Conservation (phyloP, 2,888 invertebrate genomes). For the Linyphia triangularis region DNA sequence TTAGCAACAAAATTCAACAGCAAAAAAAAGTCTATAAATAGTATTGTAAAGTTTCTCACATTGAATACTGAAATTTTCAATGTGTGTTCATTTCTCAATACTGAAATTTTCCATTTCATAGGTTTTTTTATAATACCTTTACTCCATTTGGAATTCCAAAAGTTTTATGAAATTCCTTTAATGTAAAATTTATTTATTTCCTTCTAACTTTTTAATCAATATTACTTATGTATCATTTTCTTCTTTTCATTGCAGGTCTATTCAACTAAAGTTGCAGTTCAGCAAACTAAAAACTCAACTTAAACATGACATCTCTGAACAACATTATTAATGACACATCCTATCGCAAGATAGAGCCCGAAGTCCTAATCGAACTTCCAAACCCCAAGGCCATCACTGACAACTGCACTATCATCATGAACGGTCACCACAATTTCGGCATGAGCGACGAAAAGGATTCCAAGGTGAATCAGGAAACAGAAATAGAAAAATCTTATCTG, state of each 20-base stretch:
- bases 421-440: slow-evolving; percentile 58
- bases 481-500: slow-evolving; percentile 59
- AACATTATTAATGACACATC: slow-evolving; percentile 5
- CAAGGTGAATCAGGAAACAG: background rate
- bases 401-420: slow-evolving; percentile 62
- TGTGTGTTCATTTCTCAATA: too few relatives aligned
- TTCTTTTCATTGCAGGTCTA: slow-evolving; percentile 10
- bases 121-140: too few relatives aligned
- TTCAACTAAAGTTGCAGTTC: background rate
- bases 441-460: slow-evolving; percentile 57
- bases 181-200: too few relatives aligned
- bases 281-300: background rate
- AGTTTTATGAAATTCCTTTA: too few relatives aligned
- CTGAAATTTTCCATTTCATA: too few relatives aligned
- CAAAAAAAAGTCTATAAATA: too few relatives aligned
- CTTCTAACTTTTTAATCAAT: too few relatives aligned
- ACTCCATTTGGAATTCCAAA: too few relatives aligned
- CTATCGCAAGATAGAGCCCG: slow-evolving; percentile 34
- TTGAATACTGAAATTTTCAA: too few relatives aligned
- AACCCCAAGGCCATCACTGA: slow-evolving; percentile 54
- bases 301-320: slow-evolving; percentile 54
- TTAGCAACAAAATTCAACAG: too few relatives aligned
- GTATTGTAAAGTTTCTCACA: too few relatives aligned
- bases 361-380: slow-evolving; percentile 68
- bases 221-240: too few relatives aligned